phyloP scores from a whole-genome alignment of 2,113 vertebrate species.

The Antigone vipio region DNA sequence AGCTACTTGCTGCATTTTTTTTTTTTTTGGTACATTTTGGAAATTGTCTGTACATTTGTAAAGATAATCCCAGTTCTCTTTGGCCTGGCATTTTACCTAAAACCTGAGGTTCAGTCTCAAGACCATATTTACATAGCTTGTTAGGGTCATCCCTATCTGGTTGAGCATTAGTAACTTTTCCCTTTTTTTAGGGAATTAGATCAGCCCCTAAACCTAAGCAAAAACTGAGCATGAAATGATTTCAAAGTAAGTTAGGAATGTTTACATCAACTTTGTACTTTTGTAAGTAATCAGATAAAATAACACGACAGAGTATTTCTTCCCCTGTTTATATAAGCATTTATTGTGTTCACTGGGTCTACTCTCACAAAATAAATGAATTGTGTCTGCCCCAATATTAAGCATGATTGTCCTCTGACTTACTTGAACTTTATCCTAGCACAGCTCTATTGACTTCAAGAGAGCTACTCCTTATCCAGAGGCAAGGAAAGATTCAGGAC shows the following conservation, averaged over 20 bases:
- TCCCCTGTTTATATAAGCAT: background rate
- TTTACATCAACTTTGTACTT: background rate
- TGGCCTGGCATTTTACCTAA: background rate
- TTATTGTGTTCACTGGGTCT: background rate
- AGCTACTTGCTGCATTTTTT: background rate
- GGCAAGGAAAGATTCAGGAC: background rate
- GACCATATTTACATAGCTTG: background rate
- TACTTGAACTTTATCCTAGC: background rate
- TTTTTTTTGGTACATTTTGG: background rate
- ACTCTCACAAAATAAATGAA: background rate
- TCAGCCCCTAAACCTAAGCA: background rate
- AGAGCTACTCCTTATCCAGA: constrained; percentile 28
- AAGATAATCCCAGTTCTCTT: background rate
- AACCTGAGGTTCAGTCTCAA: background rate
- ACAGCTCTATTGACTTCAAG: background rate
- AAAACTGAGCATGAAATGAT: background rate
- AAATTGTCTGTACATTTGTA: background rate
- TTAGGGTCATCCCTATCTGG: background rate
- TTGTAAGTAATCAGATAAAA: background rate
- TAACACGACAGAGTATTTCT: background rate
- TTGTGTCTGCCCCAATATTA: background rate
- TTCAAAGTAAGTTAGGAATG: background rate
- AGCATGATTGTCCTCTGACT: background rate
- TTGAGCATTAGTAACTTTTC: background rate
- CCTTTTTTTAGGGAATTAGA: background rate